These are phyloP conservation scores for Drosophila neoperkinsi DNA, from an alignment of 2,888 invertebrate species.

Conservation along the genomic window DNA sequence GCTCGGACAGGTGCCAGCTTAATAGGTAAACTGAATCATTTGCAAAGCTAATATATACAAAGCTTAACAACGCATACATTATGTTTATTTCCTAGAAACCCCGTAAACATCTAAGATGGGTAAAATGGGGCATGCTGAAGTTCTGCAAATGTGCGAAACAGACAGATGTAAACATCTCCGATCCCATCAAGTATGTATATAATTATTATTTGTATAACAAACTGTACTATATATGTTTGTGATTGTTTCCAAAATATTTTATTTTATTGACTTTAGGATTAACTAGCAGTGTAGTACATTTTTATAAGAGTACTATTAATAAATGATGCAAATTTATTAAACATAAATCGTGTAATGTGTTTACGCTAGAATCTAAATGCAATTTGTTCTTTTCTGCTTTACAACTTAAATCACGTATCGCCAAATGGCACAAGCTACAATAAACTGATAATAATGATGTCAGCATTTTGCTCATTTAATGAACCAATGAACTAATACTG, in stretches of 20 bases:
- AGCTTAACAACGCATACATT: constrained; percentile 34
- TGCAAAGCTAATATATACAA: constrained; percentile 34
- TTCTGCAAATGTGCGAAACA: background rate
- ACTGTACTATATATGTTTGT: background rate
- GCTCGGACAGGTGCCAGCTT: constrained; percentile 44
- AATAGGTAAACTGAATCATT: constrained; percentile 49
- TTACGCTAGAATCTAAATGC: background rate
- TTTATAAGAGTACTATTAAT: background rate
- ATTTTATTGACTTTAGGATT: background rate
- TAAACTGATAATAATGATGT: background rate
- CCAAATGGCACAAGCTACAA: background rate
- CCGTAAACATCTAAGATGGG: background rate
- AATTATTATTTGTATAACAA: background rate
- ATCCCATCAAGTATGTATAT: background rate
- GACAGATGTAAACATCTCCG: background rate
- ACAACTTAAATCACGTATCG: background rate
- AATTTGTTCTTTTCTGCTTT: background rate
- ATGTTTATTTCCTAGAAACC: constrained; percentile 32
- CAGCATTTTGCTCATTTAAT: background rate
- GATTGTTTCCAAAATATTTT: background rate
- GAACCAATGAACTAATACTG: background rate
- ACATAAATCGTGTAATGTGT: background rate
- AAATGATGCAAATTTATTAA: background rate
- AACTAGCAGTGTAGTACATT: background rate
- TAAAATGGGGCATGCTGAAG: background rate